Evolutionary conservation across 2,113 vertebrate genomes (phyloP).

Genomic region (Trogon melanurus): DNA sequence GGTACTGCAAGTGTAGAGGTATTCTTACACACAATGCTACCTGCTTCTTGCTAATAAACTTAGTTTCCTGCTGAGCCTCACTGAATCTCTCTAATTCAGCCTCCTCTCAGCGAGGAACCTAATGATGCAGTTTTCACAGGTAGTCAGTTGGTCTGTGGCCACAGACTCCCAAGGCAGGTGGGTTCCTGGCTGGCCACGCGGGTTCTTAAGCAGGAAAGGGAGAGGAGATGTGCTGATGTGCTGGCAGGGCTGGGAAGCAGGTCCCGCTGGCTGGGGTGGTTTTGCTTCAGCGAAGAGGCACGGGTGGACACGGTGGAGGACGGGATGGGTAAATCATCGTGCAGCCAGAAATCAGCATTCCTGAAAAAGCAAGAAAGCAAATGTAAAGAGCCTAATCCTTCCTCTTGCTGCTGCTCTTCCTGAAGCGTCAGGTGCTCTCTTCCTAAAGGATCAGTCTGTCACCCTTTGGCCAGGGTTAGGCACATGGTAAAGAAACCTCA

Average conservation of each 20-base stretch:
- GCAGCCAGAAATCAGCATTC: accelerated
- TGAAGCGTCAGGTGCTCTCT: no score
- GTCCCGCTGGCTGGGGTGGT: neutral
- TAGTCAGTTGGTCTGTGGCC: neutral
- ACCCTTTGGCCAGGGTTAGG: neutral
- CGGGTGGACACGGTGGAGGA: accelerated
- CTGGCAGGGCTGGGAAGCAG: neutral
- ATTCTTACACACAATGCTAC: neutral
- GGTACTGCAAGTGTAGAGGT: neutral
- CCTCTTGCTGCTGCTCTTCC: neutral
- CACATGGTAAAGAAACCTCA: neutral
- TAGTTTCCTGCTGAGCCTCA: neutral
- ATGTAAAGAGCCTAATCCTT: accelerated
- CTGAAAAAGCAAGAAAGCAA: neutral
- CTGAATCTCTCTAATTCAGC: neutral
- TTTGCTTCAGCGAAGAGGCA: neutral
- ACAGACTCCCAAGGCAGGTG: accelerated
- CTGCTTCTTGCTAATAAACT: conserved; percentile 34
- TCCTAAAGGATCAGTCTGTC: neutral
- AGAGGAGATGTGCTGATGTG: neutral
- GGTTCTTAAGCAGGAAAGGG: neutral
- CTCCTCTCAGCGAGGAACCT: neutral
- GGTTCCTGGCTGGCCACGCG: accelerated
- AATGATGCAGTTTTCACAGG: neutral
- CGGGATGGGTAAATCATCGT: neutral